These are phyloP conservation scores for Stomatorhinus walkeri DNA, from an alignment of 2,797 vertebrate genomes.

Conservation along the genomic window DNA sequence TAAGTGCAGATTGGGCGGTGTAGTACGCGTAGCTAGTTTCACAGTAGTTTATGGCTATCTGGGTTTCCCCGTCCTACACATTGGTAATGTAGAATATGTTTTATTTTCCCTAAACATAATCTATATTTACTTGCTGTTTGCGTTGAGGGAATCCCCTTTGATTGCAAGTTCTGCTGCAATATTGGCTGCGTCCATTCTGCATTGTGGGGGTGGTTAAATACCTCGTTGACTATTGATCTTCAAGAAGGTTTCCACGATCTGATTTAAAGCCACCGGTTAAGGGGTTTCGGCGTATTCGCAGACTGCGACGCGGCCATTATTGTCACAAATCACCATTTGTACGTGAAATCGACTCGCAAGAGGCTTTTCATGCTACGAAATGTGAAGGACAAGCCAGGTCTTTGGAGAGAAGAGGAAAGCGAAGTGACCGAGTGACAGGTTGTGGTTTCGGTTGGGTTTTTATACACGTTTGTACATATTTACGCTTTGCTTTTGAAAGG, in stretches of 20 bases:
- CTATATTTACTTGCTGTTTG: conserved; percentile 11
- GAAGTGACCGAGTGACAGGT: background rate
- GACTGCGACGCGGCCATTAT: background rate
- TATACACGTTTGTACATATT: background rate
- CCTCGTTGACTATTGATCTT: conserved; percentile 20
- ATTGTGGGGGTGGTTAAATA: conserved; percentile 14
- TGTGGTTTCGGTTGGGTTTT: conserved; percentile 16
- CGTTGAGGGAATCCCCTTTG: conserved; percentile 28
- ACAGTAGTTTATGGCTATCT: background rate
- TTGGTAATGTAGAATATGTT: background rate
- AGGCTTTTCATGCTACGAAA: background rate
- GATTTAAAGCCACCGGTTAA: conserved; percentile 1
- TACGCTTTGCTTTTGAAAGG: background rate
- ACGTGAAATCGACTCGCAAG: background rate
- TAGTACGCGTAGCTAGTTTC: background rate
- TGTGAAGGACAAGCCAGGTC: background rate
- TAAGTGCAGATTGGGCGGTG: background rate
- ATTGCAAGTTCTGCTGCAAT: conserved; percentile 15
- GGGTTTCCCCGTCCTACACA: background rate
- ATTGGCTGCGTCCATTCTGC: background rate
- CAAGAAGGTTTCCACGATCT: conserved; percentile 17
- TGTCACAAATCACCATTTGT: background rate
- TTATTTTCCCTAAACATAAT: background rate
- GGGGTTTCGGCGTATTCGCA: background rate
- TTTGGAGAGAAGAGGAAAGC: conserved; percentile 3